Evolutionary conservation across 2,797 vertebrate species (phyloP).

Genomic region (Galagoides demidoff): DNA sequence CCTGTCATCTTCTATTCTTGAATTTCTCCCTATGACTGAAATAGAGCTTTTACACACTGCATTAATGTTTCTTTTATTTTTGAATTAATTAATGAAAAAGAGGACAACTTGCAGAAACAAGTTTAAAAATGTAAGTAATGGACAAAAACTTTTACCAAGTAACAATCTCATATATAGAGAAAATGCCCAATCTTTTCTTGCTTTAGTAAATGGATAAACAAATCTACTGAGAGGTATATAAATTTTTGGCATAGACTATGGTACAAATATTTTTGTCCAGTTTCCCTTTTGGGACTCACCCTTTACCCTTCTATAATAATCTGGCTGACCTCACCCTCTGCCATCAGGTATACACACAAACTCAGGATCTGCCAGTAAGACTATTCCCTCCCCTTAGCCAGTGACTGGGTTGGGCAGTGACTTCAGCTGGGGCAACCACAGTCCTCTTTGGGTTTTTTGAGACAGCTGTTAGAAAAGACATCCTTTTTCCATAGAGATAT

Average conservation of each 20-base stretch:
- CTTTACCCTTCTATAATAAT: not conserved
- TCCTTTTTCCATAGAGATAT: not conserved
- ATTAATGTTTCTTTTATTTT: slow-evolving; percentile 8
- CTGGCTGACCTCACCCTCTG: not conserved
- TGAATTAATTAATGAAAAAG: not conserved
- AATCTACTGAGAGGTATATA: not conserved
- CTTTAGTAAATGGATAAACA: slow-evolving; percentile 17
- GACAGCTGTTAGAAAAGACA: not conserved
- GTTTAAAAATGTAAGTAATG: slow-evolving; percentile 1
- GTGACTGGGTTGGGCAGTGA: not conserved
- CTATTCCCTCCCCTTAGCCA: not conserved
- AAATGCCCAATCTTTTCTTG: slow-evolving; percentile 36
- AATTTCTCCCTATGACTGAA: not conserved
- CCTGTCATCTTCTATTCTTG: not conserved
- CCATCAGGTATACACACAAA: not conserved
- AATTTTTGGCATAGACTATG: not conserved
- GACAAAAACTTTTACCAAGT: slow-evolving; percentile 37
- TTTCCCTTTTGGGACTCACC: not conserved
- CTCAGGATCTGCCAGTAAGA: not conserved
- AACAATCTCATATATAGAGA: not conserved
- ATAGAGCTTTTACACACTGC: not conserved
- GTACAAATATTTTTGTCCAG: not conserved
- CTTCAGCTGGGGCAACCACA: not conserved
- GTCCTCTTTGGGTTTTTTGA: not conserved
- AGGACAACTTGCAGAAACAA: not conserved